Conservation (phyloP, 2,797 vertebrate genomes). For the Tragopan temminckii region DNA sequence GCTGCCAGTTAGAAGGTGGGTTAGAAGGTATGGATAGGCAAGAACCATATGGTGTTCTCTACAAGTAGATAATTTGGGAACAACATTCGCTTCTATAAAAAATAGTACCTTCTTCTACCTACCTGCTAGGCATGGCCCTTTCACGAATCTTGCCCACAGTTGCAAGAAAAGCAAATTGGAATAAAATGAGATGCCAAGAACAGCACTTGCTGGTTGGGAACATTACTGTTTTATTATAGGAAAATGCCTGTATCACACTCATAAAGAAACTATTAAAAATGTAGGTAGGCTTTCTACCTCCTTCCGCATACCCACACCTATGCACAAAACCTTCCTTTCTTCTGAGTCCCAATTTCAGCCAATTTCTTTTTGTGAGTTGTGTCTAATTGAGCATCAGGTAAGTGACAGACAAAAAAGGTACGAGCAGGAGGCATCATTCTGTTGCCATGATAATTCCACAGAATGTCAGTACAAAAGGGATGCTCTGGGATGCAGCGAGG, state of each 20-base stretch:
- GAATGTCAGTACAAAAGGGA: background rate
- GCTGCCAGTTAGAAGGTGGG: conserved; percentile 50
- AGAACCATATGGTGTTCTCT: conserved; percentile 21
- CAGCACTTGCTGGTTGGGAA: conserved; percentile 52
- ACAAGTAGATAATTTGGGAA: conserved; percentile 63
- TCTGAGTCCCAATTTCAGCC: conserved; percentile 23
- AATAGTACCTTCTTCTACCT: conserved; percentile 57
- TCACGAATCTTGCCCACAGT: background rate
- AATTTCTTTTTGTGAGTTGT: conserved; percentile 2
- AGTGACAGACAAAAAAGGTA: background rate
- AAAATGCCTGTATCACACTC: conserved; percentile 69
- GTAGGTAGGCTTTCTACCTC: conserved; percentile 46
- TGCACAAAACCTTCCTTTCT: conserved; percentile 44
- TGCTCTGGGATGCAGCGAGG: background rate
- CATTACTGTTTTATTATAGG: conserved; percentile 64
- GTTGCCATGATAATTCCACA: background rate
- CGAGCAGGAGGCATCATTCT: background rate
- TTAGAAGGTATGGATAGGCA: conserved; percentile 25
- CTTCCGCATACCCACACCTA: conserved; percentile 53
- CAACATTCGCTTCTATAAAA: conserved; percentile 68
- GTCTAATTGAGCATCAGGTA: background rate
- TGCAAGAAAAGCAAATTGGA: conserved; percentile 69
- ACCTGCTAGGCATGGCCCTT: conserved; percentile 42
- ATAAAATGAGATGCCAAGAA: conserved; percentile 63
- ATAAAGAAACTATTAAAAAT: conserved; percentile 53